Base-by-base conservation (phyloP, 2,888 invertebrate species). In the Hypolimnas misippus region DNA sequence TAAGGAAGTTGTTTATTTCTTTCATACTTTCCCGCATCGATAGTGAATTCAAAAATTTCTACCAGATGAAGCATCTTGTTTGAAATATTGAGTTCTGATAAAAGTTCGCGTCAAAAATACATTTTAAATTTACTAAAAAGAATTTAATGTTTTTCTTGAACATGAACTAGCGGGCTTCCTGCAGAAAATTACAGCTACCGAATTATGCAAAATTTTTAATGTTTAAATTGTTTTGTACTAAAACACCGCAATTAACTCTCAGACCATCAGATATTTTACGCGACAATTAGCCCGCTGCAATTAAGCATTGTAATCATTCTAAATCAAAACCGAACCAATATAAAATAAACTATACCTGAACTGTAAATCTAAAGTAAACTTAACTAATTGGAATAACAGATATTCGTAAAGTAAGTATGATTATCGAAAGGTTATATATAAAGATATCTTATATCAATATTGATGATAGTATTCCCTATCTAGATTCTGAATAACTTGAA, bases 401-500 rank as follows among this genome's bases (percentile, higher is more conserved):
- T 38, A 38, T n/a, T 33, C 12, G 35, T 49, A 49, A 7, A 29
- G 19, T 49, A 25, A 49, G 29, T n/a, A 29, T 14, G 1, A 14
- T 0, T 49, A 49, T 17, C 3, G 1, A 35, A 3, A 10, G 12
- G 31, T 2, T 25, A 35, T 35, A 35, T 40, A 42, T 16, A n/a
- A 14, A 44, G 10, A 21, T 0, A 19, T 29, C 19, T 14, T 29
- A 46, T 3, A n/a, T 12, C 8, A 14, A 42, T 38, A 40, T 57
- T 33, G 46, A 21, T 50, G 21, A 46, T 44, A 51, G 35, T 53
- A 49, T 49, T 29, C 49, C 14, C 16, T 42, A 53, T 60, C 54
- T 49, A 17, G 35, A 57, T 50, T 54, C 35, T 79, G 77, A 77
- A 69, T 70, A 75, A 76, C 72, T 74, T 71, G 76, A 77, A 81